Evolutionary conservation across 2,797 vertebrate species (phyloP), one percentile per base, ranked within the genome.

Genomic region (Thalassophryne amazonica): DNA sequence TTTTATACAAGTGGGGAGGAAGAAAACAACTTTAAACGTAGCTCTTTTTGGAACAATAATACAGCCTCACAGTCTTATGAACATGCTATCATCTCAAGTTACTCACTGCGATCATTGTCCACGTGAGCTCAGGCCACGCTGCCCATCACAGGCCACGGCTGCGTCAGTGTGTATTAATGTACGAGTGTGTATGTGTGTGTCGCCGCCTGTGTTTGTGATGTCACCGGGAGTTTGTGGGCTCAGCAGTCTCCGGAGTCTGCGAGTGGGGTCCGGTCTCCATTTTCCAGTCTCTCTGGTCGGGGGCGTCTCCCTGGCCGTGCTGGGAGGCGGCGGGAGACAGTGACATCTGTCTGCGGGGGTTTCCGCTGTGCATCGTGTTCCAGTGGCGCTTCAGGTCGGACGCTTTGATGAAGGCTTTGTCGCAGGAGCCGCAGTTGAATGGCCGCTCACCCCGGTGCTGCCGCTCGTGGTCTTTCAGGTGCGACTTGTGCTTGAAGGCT

Each of bases 401-500:
- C 1, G 97, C 96, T 83, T 99, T 99, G 80, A 97, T 97, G 84
- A 99, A 99, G 0, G 97, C 97, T 80, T 99, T 99, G 58, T 95
- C 94, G 81, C 97, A 99, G 14, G 96, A 97, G 78, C 93, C 91
- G 69, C 97, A 99, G 80, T 96, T 95, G 65, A 99, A 99, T 37
- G 97, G 97, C 73, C 97, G 94, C 79, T 98, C 96, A 20, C 97
- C 97, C 50, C 97, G 78, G 78, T 99, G 97, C 54, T 97, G 91
- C 66, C 97, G 88, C 65, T 99, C 97, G 3, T 99, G 97, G 84
- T 99, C 97, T 76, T 99, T 99, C 85, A 99, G 93, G 84, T 99
- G 97, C 6, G 97, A 99, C 89, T 99, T 98, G 90, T 99, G 97
- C 81, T 99, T 99, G 89, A 99, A 99, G 61, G 97, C 97, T 78